Percentiles rank a stretch among this genome's conserved stretches.
Conservation (phyloP, 2,797 vertebrate species). For the Apogon hyalosoma region DNA sequence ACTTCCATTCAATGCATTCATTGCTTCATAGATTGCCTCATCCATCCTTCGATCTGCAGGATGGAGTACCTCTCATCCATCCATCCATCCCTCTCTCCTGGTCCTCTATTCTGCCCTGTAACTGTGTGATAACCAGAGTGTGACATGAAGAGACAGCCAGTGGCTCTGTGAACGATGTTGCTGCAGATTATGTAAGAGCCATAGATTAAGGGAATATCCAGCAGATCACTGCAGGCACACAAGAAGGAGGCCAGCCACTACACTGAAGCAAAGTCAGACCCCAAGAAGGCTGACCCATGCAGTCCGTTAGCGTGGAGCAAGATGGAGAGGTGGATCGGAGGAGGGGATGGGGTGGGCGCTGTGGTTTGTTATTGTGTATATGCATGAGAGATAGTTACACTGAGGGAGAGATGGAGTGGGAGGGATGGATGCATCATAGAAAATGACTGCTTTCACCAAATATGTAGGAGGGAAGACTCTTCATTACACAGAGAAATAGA, state of each 20-base stretch:
- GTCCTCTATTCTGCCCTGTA: constrained; percentile 51
- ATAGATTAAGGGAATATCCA: constrained; percentile 82
- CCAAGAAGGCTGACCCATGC: constrained; percentile 45
- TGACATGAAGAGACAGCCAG: constrained; percentile 80
- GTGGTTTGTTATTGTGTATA: constrained; percentile 46
- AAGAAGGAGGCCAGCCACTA: constrained; percentile 66
- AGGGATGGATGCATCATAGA: constrained; percentile 77
- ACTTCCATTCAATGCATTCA: constrained; percentile 25
- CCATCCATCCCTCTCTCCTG: constrained; percentile 39
- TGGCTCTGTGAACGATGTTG: constrained; percentile 71
- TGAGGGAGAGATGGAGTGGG: constrained; percentile 57
- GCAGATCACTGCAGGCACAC: constrained; percentile 72
- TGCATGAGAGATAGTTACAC: constrained; percentile 43
- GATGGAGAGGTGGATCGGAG: constrained; percentile 55
- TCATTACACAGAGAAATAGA: constrained; percentile 51
- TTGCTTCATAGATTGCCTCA: constrained; percentile 31
- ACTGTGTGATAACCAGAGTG: constrained; percentile 76
- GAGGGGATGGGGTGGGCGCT: constrained; percentile 2
- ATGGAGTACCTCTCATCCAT: constrained; percentile 36
- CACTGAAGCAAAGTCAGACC: constrained; percentile 32
- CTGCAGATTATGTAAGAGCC: constrained; percentile 80
- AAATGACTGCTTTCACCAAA: constrained; percentile 81
- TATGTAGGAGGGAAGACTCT: constrained; percentile 76
- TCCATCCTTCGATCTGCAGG: constrained; percentile 48
- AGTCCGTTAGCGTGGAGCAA: constrained; percentile 40